Evolutionary conservation across 2,797 vertebrate species (phyloP), one percentile per base, ranked within the genome.

Genomic region (Pseudochaenichthys georgianus): DNA sequence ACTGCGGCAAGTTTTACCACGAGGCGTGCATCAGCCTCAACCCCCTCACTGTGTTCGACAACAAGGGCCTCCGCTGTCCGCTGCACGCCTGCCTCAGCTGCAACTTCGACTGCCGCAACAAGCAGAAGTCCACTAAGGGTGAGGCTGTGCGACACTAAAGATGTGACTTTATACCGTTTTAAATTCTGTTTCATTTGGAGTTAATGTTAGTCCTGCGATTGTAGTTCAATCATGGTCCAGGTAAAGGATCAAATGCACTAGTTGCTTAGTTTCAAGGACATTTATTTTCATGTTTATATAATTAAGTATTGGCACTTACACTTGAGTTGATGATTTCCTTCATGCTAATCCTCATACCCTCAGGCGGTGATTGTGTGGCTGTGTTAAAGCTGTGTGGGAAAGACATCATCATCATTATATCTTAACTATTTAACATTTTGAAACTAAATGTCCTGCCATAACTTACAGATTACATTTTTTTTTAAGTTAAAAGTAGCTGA

Each of bases 1-100:
- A 98, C 86, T 99, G 98, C 0, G 98, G 98, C 7, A 98, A 96
- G 73, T 99, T 98, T 85, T 99, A 99, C 94, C 98, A 99, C 0
- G 98, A 99, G 68, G 94, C 94, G 0, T 99, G 98, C 43, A 95
- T 96, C 67, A 94, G 95, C 62, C 95, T 95, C 80, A 96, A 90
- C 57, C 94, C 96, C 0, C 95, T 98, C 65, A 95, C 96, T 0
- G 94, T 97, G 54, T 97, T 99, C 34, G 97, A 99, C 84, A 97
- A 95, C 92, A 96, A 97, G 61, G 97, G 97, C 50, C 97, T 99
- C 76, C 97, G 98, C 75, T 99, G 98, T 86, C 97, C 98, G 0
- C 96, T 99, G 8, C 98, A 99, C 92, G 93, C 95, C 88, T 99
- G 98, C 83, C 94, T 97, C n/a, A 98, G 95, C 90, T 99, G 98